These are phyloP conservation scores for Phortica okadai DNA, from an alignment of 2,888 invertebrate species.

Conservation along the genomic window DNA sequence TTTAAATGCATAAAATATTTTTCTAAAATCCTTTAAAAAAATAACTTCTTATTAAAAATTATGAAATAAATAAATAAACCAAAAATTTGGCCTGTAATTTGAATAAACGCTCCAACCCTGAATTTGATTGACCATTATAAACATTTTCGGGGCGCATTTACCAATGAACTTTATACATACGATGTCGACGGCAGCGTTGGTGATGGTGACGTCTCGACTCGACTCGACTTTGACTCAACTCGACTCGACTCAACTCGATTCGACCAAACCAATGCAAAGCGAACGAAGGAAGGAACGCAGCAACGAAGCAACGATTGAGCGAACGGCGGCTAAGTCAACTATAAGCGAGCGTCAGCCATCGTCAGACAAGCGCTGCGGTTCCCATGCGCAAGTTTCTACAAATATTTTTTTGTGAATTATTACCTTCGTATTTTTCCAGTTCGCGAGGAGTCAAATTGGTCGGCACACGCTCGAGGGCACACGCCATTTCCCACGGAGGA, in stretches of 20 bases:
- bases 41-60: background rate
- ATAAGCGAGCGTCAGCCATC: slow-evolving; percentile 46
- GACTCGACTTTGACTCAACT: too few relatives aligned
- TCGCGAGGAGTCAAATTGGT: slow-evolving; percentile 77
- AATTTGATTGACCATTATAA: slow-evolving; percentile 27
- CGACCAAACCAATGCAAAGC: background rate
- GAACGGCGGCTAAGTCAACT: slow-evolving; percentile 41
- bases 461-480: slow-evolving; percentile 81
- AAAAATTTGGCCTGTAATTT: background rate
- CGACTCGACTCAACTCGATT: background rate
- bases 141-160: slow-evolving; percentile 31
- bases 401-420: slow-evolving; percentile 76
- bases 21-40: background rate
- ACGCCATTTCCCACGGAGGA: slow-evolving; percentile 80
- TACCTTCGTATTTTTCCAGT: slow-evolving; percentile 77
- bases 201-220: background rate
- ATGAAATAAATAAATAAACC: background rate
- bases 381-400: slow-evolving; percentile 75
- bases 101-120: slow-evolving; percentile 25
- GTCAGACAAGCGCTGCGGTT: slow-evolving; percentile 63
- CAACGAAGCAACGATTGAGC: background rate
- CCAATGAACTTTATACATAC: slow-evolving; percentile 34
- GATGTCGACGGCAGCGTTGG: background rate
- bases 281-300: background rate
- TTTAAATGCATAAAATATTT: background rate